A percentile compares a stretch with the other conserved stretches of the same genome.
Evolutionary conservation across 2,113 vertebrate species (phyloP).

Genomic region (Perccottus glenii): DNA sequence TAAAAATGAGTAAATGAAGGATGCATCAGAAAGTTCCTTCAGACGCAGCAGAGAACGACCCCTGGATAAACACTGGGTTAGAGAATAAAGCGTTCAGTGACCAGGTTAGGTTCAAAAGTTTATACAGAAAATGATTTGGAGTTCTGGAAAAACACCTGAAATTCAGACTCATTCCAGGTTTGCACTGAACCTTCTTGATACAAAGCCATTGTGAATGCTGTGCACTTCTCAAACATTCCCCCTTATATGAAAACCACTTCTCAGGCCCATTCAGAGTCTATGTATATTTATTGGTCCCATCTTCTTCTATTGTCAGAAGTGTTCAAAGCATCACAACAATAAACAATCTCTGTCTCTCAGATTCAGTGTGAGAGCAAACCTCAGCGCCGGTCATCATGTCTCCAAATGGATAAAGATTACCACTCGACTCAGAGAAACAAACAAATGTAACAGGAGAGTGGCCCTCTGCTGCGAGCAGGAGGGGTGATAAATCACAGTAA

Average conservation of each 20-base stretch:
- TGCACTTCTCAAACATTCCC: too few species aligned
- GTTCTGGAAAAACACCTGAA: too few species aligned
- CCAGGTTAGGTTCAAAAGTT: too few species aligned
- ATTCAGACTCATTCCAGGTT: too few species aligned
- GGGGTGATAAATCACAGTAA: conserved; percentile 63
- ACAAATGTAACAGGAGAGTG: conserved; percentile 53
- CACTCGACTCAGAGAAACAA: conserved; percentile 47
- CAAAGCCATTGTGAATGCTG: too few species aligned
- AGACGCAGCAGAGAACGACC: too few species aligned
- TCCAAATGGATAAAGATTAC: conserved; percentile 45
- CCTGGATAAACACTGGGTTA: too few species aligned
- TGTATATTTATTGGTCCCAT: neutral
- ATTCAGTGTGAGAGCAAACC: conserved; percentile 27
- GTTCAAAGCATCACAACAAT: conserved; percentile 23
- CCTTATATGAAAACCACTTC: neutral
- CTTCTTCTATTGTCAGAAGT: neutral
- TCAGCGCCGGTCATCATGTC: conserved; percentile 25
- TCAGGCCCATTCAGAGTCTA: neutral
- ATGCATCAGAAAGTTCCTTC: too few species aligned
- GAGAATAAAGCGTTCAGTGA: too few species aligned
- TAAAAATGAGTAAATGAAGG: too few species aligned
- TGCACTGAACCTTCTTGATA: too few species aligned
- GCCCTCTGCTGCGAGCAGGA: conserved; percentile 17
- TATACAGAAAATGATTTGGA: too few species aligned
- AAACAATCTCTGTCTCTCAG: conserved; percentile 12